Base-by-base conservation (phyloP, 1,140 invertebrate genomes). In the Telenomus remus region DNA sequence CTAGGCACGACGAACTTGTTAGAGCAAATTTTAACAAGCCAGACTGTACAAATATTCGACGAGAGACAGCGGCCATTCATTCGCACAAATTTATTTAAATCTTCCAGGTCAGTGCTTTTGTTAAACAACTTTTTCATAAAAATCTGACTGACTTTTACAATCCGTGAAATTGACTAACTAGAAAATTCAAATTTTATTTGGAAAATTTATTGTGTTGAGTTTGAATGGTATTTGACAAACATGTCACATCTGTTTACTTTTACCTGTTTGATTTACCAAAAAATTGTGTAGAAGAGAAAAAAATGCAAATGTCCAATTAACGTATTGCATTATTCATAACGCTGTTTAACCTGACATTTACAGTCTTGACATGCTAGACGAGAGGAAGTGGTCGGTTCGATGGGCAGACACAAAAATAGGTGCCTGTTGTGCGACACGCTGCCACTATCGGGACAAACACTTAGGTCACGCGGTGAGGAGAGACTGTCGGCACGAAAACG, bases 21-120 rank as follows among this genome's bases (percentile, higher is more conserved):
- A 71, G 42, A 71, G 63, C 46, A 76, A 71, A 71, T 66, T 68
- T 66, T 71, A 71, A 71, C 68, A 64, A 77, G 47, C 63, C 48
- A 64, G 53, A 37, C 57, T 48, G 39, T 46, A 39, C 57, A 66
- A 77, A 77, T 72, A 56, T 64, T 63, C 61, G 51, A 71, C 55
- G 60, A 66, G 61, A 71, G 68, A 63, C 56, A 14, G 43, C 66
- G n/a, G n/a, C n/a, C n/a, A 71, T 76, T 71, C 74, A 71, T 68
- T 71, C 33, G 19, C 57, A 60, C 64, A 49, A 65, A 59, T 47
- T 13, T 46, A 66, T 61, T 56, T 12, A 19, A 63, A 66, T 53
- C 47, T 53, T 54, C 43, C 50, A 60, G 13, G 54, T 27, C 72
- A 60, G 69, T 76, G 64, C 42, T 69, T 69, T 65, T 76, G n/a